A percentile compares a stretch with the other conserved stretches of the same genome.
phyloP scores from a whole-genome alignment of 2,113 vertebrate genomes.

The Lagopus leucura region DNA sequence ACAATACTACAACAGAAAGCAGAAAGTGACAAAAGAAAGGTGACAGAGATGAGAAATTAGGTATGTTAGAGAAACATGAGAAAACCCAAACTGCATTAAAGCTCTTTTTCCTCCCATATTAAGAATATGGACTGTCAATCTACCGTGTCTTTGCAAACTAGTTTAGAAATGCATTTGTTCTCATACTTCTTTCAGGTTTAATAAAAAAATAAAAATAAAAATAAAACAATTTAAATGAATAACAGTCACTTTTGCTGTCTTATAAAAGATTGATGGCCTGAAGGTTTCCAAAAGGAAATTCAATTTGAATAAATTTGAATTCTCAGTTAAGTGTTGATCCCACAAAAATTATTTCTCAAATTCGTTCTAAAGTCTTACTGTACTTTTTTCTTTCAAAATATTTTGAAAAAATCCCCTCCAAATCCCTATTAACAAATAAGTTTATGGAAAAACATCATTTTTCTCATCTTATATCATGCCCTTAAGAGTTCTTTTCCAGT shows the following conservation, averaged over 20 bases:
- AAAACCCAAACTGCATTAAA: background rate
- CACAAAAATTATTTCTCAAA: slow-evolving; percentile 44
- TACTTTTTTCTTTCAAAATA: slow-evolving; percentile 19
- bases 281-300: slow-evolving; percentile 71
- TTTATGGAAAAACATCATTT: slow-evolving; percentile 39
- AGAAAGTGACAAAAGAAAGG: background rate
- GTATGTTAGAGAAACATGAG: background rate
- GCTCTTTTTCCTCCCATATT: background rate
- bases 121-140: background rate
- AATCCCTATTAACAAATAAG: slow-evolving; percentile 45
- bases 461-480: background rate
- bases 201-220: slow-evolving; percentile 13
- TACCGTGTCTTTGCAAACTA: background rate
- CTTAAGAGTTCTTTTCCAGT: background rate
- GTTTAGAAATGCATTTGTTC: slow-evolving; percentile 64
- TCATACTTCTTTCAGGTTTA: slow-evolving; percentile 53
- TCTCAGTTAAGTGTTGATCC: slow-evolving; percentile 52
- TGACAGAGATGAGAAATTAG: background rate
- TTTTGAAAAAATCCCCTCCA: slow-evolving; percentile 36
- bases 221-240: slow-evolving; percentile 28
- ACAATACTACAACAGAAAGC: background rate
- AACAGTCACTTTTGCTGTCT: slow-evolving; percentile 53
- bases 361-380: slow-evolving; percentile 22
- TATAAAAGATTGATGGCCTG: slow-evolving; percentile 57
- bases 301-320: slow-evolving; percentile 68